Evolutionary conservation across 2,113 vertebrate species (phyloP), one percentile per base, ranked within the genome.

Genomic region (Nothoprocta pentlandii): DNA sequence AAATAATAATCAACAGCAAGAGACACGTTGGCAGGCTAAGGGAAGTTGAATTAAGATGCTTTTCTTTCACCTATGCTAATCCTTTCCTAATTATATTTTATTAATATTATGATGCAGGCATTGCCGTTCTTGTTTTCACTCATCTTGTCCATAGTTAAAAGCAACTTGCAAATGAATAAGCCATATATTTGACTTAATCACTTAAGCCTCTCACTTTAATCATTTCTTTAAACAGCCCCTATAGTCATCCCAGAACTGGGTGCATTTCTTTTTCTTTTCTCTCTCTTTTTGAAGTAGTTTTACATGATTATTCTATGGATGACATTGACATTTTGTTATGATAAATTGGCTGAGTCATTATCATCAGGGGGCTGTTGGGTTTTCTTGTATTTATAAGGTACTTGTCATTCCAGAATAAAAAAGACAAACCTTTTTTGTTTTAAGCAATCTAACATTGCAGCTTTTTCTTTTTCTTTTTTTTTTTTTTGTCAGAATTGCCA

Each of bases 81-180:
- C 87, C 89, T 87, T 84, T 74, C 92, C 85, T 96, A 97, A 97
- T 96, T 97, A 92, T 32, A 44, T 92, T 95, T 94, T 95, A 93
- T 96, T 96, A 95, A 95, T 86, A 73, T 87, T 41, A 58, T 39
- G 82, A 80, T 75, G 82, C 82, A 81, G 56, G 71, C 62, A 16
- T 47, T 74, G 42, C 53, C 9, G 2, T 66, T 94, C 89, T 90
- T 89, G 80, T 92, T 91, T 95, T 77, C 89, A 9, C 73, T 87
- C 69, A 2, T n/a, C 70, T 56, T 67, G 84, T 26, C 94, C 66
- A 4, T 62, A 22, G 79, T 87, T 87, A 74, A 95, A 95, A 94
- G 95, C 77, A 92, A 89, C 90, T 84, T 92, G 87, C 89, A 94
- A 96, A 97, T 76, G 77, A 92, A 89, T 28, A n/a, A 77, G 87